Evolutionary conservation across 2,797 vertebrate species (phyloP).

Genomic region (Gallirallus australis): DNA sequence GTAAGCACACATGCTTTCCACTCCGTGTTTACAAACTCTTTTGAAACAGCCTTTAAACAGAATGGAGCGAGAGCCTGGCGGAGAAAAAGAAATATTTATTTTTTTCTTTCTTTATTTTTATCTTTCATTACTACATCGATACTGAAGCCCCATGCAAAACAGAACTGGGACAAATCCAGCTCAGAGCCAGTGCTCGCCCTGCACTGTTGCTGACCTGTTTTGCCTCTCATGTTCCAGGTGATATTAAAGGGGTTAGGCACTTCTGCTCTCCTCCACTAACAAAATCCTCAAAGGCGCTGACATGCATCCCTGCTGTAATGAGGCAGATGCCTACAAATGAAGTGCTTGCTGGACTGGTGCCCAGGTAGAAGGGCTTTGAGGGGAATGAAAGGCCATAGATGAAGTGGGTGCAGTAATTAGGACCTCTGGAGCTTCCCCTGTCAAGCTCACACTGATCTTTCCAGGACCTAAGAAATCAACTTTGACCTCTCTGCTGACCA

Average conservation of each 20-base stretch:
- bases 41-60: slow-evolving; percentile 9
- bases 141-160: background rate
- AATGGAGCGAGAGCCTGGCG: background rate
- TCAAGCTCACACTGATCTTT: background rate
- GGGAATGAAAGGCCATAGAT: background rate
- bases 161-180: accelerated
- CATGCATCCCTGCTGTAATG: accelerated
- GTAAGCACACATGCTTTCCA: background rate
- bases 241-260: background rate
- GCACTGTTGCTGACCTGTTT: background rate
- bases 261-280: background rate
- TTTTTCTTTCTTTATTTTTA: background rate
- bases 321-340: background rate
- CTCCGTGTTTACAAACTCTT: background rate
- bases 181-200: background rate
- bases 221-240: background rate
- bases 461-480: background rate
- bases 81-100: background rate
- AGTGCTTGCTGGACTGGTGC: background rate
- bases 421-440: background rate
- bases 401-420: slow-evolving; percentile 10
- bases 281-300: slow-evolving; percentile 1
- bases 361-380: background rate
- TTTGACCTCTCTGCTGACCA: background rate
- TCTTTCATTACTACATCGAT: background rate